Conservation (phyloP, 2,113 vertebrate genomes). For the Bubo blakistoni region DNA sequence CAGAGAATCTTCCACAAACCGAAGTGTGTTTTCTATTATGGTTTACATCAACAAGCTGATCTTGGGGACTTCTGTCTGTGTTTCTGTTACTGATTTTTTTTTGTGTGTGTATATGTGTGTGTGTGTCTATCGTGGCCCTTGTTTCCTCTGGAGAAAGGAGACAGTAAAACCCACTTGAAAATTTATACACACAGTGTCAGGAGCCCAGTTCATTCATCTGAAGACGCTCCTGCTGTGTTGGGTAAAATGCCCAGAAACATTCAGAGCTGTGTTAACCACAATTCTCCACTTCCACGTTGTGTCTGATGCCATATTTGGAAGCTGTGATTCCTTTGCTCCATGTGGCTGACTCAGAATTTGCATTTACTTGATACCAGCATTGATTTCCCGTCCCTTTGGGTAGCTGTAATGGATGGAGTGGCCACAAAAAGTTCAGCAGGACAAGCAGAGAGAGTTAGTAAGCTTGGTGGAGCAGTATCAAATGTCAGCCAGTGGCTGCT, state of each 20-base stretch:
- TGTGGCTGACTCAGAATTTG: conserved; percentile 23
- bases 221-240: conserved; percentile 42
- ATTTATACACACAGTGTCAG: conserved; percentile 34
- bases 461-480: neutral
- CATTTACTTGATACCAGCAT: conserved; percentile 23
- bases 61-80: conserved; percentile 3
- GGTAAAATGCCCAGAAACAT: conserved; percentile 61
- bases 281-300: neutral
- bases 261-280: conserved; percentile 48
- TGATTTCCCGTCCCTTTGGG: conserved; percentile 21
- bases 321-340: neutral
- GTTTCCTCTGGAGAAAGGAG: conserved; percentile 44
- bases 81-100: neutral
- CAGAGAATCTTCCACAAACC: neutral
- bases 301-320: conserved; percentile 50
- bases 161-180: conserved; percentile 58
- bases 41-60: conserved; percentile 43
- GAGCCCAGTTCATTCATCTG: conserved; percentile 52
- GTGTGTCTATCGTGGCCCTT: neutral
- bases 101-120: neutral
- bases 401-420: conserved; percentile 9
- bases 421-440: conserved; percentile 18
- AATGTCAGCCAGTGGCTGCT: conserved; percentile 9
- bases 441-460: conserved; percentile 15
- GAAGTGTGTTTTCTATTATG: conserved; percentile 20